Evolutionary conservation across 2,888 invertebrate species (phyloP).

Genomic region (Pyralis farinalis): DNA sequence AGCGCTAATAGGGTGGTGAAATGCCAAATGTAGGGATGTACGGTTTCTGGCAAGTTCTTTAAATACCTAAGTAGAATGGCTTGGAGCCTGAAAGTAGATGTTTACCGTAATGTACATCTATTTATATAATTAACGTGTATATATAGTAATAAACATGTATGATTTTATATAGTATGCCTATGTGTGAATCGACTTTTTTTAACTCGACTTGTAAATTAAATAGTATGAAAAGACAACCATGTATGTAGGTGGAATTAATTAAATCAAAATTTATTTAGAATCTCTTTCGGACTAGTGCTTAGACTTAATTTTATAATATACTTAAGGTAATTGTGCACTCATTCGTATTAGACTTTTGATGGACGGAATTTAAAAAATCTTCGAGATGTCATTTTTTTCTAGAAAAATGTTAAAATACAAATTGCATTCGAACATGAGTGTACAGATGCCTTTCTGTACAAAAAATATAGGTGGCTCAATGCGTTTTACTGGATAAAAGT

Average conservation of each 20-base stretch:
- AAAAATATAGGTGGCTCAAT: conserved; percentile 35
- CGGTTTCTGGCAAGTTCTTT: conserved; percentile 27
- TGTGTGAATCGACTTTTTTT: conserved; percentile 22
- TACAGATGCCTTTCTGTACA: conserved; percentile 1
- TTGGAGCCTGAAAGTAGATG: conserved; percentile 32
- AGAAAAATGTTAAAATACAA: too few species aligned
- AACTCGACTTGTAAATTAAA: conserved; percentile 21
- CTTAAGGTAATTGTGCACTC: too few species aligned
- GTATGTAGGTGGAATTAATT: conserved; percentile 6
- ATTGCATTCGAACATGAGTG: too few species aligned
- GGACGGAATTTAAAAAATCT: too few species aligned
- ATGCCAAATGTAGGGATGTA: conserved; percentile 28
- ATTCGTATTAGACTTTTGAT: too few species aligned
- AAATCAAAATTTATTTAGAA: conserved; percentile 25
- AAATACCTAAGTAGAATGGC: conserved; percentile 25
- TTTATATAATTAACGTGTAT: conserved; percentile 21
- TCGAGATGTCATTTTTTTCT: too few species aligned
- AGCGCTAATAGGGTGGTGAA: conserved; percentile 16
- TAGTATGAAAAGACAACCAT: conserved; percentile 10
- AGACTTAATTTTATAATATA: conserved; percentile 11
- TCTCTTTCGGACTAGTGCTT: conserved; percentile 29
- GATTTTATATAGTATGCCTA: conserved; percentile 19
- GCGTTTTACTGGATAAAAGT: conserved; percentile 27
- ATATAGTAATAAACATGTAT: conserved; percentile 20
- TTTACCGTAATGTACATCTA: conserved; percentile 28